Evolutionary conservation across 2,797 vertebrate genomes (phyloP).

Genomic region (Lates japonicus): DNA sequence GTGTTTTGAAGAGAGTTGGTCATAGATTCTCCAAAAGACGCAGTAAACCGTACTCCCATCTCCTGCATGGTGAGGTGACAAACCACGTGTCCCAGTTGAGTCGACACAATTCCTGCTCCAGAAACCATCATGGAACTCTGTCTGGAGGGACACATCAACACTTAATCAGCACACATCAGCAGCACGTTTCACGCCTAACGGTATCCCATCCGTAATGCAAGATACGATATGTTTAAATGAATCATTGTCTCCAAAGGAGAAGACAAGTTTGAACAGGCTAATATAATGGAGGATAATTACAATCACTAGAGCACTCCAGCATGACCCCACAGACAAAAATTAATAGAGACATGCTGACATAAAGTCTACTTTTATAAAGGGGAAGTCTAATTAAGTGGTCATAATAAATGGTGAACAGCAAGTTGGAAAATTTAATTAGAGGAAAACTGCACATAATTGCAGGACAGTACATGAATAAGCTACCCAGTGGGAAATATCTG

Average conservation of each 20-base stretch:
- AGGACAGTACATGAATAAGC: conserved; percentile 24
- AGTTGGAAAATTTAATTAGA: conserved; percentile 42
- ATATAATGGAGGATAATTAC: conserved; percentile 64
- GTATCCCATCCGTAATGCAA: too few species aligned
- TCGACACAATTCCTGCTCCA: conserved; percentile 95
- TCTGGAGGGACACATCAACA: conserved; percentile 8
- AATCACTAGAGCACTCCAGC: conserved; percentile 29
- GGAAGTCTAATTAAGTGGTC: conserved; percentile 65
- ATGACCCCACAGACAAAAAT: conserved; percentile 50
- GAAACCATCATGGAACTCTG: conserved; percentile 95
- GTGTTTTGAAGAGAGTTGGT: conserved; percentile 96
- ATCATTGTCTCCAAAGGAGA: conserved; percentile 34
- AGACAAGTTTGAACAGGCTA: conserved; percentile 62
- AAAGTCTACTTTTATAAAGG: conserved; percentile 13
- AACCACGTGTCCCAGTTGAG: conserved; percentile 96
- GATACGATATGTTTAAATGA: conserved; percentile 18
- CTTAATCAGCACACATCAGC: conserved; percentile 26
- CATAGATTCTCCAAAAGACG: conserved; percentile 95
- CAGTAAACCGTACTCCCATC: conserved; percentile 93
- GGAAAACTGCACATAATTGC: conserved; percentile 46
- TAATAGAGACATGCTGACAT: too few species aligned
- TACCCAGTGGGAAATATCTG: conserved; percentile 97
- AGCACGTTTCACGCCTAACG: neutral
- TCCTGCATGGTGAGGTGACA: conserved; percentile 95
- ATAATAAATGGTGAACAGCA: conserved; percentile 49